phyloP scores from a whole-genome alignment of 2,888 invertebrate species.

The Mesoligia furuncula region DNA sequence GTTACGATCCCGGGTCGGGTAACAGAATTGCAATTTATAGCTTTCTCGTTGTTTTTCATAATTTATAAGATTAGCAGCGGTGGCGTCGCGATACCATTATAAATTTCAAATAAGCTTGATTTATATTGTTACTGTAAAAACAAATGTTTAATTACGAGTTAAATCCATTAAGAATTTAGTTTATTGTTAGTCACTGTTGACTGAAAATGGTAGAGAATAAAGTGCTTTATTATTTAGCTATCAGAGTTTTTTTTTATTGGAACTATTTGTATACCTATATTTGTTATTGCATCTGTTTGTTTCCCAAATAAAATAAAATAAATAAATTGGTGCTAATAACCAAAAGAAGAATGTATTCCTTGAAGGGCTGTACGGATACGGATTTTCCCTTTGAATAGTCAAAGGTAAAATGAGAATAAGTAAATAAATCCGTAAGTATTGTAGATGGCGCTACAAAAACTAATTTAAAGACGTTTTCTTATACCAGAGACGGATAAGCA shows the following conservation, averaged over 20 bases:
- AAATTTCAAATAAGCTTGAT: slow-evolving; percentile 83
- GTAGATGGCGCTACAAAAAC: slow-evolving; percentile 58
- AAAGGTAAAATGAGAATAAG: too few relatives aligned
- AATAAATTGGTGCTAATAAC: background rate
- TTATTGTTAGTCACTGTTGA: slow-evolving; percentile 3
- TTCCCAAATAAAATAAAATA: too few relatives aligned
- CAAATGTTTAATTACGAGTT: slow-evolving; percentile 69
- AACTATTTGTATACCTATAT: too few relatives aligned
- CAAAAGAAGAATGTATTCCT: background rate
- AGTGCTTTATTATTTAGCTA: background rate
- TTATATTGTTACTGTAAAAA: slow-evolving; percentile 73
- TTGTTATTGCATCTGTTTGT: too few relatives aligned
- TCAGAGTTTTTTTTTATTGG: background rate
- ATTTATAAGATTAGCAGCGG: slow-evolving; percentile 82
- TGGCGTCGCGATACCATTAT: slow-evolving; percentile 77
- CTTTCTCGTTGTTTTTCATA: slow-evolving; percentile 85
- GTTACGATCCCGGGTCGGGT: slow-evolving; percentile 66
- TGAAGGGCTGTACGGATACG: background rate
- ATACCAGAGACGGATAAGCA: background rate
- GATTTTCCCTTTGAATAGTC: too few relatives aligned
- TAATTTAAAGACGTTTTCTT: background rate
- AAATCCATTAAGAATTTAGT: slow-evolving; percentile 17
- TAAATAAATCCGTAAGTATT: background rate
- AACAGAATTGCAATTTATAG: slow-evolving; percentile 82
- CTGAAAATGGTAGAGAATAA: background rate